phyloP scores from a whole-genome alignment of 2,797 vertebrate genomes.

The Squalus acanthias region DNA sequence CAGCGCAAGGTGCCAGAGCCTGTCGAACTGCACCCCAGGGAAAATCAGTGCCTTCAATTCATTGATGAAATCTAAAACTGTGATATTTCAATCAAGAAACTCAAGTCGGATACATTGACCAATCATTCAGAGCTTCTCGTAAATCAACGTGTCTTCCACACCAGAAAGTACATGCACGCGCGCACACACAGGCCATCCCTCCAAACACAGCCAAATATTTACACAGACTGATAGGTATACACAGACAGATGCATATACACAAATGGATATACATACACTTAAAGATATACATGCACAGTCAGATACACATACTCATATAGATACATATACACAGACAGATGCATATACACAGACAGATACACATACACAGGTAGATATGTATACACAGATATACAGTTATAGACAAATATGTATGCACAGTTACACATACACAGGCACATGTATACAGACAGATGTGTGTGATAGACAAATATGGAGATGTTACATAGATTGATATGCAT shows the following conservation, averaged over 20 bases:
- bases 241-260: neutral
- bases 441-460: no score
- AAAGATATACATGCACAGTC: neutral
- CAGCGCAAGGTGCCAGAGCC: no score
- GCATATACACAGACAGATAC: neutral
- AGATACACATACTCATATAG: neutral
- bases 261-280: neutral
- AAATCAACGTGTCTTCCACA: no score
- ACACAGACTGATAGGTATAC: neutral
- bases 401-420: neutral
- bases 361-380: neutral
- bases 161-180: neutral
- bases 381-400: no score
- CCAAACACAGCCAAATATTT: neutral
- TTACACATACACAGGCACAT: neutral
- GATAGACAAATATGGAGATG: no score
- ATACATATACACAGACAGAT: neutral
- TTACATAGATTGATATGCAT: no score
- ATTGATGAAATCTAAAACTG: no score
- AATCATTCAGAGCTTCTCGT: no score
- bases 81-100: no score
- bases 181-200: neutral
- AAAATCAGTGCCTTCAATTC: no score
- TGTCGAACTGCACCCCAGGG: no score
- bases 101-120: no score